Evolutionary conservation across 2,113 vertebrate species (phyloP), one percentile per base, ranked within the genome.

Genomic region (Alaudala cheleensis): DNA sequence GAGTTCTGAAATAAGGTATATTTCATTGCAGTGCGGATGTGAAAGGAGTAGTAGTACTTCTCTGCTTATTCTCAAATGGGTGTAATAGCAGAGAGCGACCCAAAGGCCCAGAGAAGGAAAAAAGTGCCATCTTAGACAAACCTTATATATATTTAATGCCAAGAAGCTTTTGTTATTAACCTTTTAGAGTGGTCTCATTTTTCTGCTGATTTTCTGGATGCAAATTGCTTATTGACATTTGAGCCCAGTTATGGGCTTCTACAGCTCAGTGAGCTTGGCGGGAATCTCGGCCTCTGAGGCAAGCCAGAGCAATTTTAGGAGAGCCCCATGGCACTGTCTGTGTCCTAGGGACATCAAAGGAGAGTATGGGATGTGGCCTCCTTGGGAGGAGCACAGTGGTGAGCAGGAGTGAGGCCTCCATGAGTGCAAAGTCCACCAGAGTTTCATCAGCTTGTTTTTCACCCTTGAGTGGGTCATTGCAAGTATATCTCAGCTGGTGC

Each of bases 191-290:
- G 25, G 58, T 79, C 44, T 84, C 60, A 18, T 58, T 93, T 87
- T 90, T 44, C 44, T 82, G 54, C n/a, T 50, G 22, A 50, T 65
- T 86, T 60, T 50, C 53, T 85, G 62, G 14, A 18, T 45, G 37
- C 45, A 82, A 65, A 69, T 45, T 40, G 37, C 56, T 74, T 47
- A 6, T 23, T 18, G 61, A 40, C 8, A 4, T 92, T 90, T 76
- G 45, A 92, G 62, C 25, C 31, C 45, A 28, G 0, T 71, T 51
- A n/a, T 2, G 15, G 28, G 16, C 40, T 74, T 88, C 74, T 79
- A n/a, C 66, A 80, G 49, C 17, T 64, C 7, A 0, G 0, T 65
- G 37, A 65, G 39, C 31, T 1, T 28, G 19, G 14, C 23, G 20
- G 9, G 37, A 86, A 61, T 33, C 54, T 33, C 54, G n/a, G 37